A percentile compares a stretch with the other conserved stretches of the same genome.
Evolutionary conservation across 2,888 invertebrate species (phyloP).

Genomic region (Neuroscelio doddi): DNA sequence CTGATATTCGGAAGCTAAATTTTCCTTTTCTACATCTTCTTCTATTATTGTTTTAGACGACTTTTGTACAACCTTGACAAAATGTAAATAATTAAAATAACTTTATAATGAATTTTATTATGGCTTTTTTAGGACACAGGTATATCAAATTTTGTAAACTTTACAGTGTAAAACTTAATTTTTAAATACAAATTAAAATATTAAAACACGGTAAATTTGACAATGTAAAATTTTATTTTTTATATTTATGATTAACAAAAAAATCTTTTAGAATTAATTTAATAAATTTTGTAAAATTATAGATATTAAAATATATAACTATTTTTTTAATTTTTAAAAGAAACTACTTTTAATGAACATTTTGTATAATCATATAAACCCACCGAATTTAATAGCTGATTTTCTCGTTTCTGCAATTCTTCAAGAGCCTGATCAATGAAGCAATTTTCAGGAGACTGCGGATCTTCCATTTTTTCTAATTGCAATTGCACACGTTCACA

Average conservation of each 20-base stretch:
- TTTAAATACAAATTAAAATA: too few species aligned
- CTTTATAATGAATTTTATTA: too few species aligned
- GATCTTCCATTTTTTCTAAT: constrained; percentile 75
- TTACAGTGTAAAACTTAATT: too few species aligned
- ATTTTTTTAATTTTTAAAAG: neutral
- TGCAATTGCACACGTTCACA: constrained; percentile 79
- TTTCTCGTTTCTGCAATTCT: constrained; percentile 76
- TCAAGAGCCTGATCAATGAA: constrained; percentile 89
- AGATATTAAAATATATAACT: neutral
- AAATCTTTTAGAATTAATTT: too few species aligned
- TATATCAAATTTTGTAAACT: too few species aligned
- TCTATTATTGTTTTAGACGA: constrained; percentile 1
- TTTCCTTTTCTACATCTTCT: constrained; percentile 7
- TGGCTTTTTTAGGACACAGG: too few species aligned
- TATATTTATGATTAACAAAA: too few species aligned
- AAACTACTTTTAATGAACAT: too few species aligned
- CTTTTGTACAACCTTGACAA: neutral
- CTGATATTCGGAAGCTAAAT: constrained; percentile 6
- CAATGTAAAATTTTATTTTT: too few species aligned
- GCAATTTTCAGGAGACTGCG: constrained; percentile 85
- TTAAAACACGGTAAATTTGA: too few species aligned
- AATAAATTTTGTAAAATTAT: neutral
- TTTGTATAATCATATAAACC: too few species aligned
- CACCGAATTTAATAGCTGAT: constrained; percentile 45
- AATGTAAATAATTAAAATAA: neutral